Evolutionary conservation across 2,888 invertebrate species (phyloP), one percentile per base, ranked within the genome.

Genomic region (Portevinia maculata): DNA sequence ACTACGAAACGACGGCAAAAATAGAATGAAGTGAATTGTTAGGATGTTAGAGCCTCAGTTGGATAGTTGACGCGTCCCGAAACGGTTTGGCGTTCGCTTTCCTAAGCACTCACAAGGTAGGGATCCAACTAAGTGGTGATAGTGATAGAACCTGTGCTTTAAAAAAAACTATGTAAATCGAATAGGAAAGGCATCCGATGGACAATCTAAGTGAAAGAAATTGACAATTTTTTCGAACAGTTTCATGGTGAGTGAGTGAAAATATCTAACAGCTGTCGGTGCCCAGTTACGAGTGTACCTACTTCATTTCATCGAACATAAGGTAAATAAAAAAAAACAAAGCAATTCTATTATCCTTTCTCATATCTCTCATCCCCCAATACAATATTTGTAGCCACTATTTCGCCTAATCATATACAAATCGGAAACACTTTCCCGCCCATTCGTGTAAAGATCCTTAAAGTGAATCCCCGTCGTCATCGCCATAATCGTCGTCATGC

Each of bases 31-130:
- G 85, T 85, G 85, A 84, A 85, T 84, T 84, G 79, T 85, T 67
- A 85, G 62, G 81, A 84, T 84, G 74, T 85, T 75, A 46, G 70
- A 85, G 78, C 81, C 86, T 90, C 89, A 90, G 90, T 90, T 89
- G 88, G 88, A 87, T 88, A 87, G 88, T 89, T 90, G 89, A 89
- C 89, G 89, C 89, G 89, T 88, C 87, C 89, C 87, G 88, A 89
- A 89, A 88, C 90, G 89, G 90, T 90, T 89, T 89, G 87, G 88
- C 86, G 87, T 86, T 88, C 87, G 86, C 76, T 78, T 60, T 39
- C 52, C 81, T 78, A 78, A 62, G 34, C 84, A 62, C 65, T 52
- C 24, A 74, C 46, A 13, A 75, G 48, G 65, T 64, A 52, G 48
- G 37, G 48, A 70, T 70, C 79, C 84, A 79, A 79, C 74, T 71